These are phyloP conservation scores for Camelus bactrianus DNA, from an alignment of 2,113 vertebrate genomes.

Conservation along the genomic window DNA sequence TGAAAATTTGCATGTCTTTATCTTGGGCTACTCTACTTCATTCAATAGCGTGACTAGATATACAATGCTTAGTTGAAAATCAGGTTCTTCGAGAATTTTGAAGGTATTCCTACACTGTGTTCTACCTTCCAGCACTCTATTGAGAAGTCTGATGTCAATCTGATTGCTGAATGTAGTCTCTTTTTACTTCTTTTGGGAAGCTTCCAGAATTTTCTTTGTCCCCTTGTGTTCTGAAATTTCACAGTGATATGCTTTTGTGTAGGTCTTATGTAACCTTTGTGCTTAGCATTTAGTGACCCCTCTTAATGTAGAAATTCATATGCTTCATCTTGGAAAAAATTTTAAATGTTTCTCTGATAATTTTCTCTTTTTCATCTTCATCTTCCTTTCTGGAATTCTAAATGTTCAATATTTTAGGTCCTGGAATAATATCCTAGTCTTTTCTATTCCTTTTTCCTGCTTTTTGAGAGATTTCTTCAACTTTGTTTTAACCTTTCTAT, in stretches of 20 bases:
- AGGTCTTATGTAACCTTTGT: background rate
- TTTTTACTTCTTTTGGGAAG: background rate
- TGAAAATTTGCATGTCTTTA: conserved; percentile 11
- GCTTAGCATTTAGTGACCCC: background rate
- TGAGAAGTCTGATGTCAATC: background rate
- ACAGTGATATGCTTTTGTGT: background rate
- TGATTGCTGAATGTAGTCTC: background rate
- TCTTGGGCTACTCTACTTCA: background rate
- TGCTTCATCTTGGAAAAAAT: background rate
- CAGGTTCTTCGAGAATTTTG: background rate
- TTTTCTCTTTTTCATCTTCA: background rate
- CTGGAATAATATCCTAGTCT: background rate
- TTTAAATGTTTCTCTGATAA: background rate
- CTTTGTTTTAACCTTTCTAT: background rate
- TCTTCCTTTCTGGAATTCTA: background rate
- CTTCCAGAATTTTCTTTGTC: background rate
- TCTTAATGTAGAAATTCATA: background rate
- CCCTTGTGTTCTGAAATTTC: background rate
- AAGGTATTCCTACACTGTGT: background rate
- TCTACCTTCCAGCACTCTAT: background rate
- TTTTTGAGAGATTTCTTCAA: background rate
- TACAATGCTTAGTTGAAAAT: background rate
- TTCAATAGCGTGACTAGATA: background rate
- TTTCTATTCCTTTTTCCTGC: background rate
- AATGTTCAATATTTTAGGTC: background rate